Percentiles rank a stretch among this genome's conserved stretches.
Conservation (phyloP, 2,113 vertebrate genomes). For the Recurvirostra avosetta region DNA sequence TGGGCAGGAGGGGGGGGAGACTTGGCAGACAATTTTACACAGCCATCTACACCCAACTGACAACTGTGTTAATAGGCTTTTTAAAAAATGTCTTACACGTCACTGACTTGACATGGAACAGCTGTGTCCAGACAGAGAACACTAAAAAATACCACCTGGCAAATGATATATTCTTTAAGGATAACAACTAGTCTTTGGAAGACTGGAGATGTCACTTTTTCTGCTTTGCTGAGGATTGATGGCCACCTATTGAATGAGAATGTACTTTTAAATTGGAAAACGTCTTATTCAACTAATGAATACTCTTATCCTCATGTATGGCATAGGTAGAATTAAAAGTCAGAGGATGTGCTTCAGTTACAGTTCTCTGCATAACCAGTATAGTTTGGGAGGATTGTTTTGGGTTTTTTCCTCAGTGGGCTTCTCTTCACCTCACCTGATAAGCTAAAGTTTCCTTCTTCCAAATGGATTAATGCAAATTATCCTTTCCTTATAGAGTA, state of each 20-base stretch:
- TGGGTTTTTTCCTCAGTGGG: neutral
- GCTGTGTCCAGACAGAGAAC: constrained; percentile 39
- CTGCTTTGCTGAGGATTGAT: constrained; percentile 43
- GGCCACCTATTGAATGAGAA: neutral
- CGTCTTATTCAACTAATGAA: neutral
- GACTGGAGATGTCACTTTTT: neutral
- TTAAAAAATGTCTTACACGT: constrained; percentile 57
- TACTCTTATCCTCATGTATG: neutral
- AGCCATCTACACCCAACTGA: constrained; percentile 54
- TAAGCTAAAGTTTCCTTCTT: neutral
- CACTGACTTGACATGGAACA: constrained; percentile 49
- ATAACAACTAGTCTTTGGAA: neutral
- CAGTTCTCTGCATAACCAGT: neutral
- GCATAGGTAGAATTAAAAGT: neutral
- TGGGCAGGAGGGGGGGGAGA: neutral
- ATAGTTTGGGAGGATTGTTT: neutral
- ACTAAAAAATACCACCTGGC: constrained; percentile 47
- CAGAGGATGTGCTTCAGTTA: neutral
- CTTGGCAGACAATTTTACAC: constrained; percentile 61
- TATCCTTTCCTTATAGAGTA: neutral
- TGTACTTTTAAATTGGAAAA: constrained; percentile 14
- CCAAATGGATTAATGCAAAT: neutral
- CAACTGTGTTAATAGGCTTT: constrained; percentile 50
- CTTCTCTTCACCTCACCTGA: neutral
- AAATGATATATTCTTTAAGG: constrained; percentile 9